phyloP scores from a whole-genome alignment of 37 sponge, comb jelly and placozoan genomes.

The Spongilla lacustris region DNA sequence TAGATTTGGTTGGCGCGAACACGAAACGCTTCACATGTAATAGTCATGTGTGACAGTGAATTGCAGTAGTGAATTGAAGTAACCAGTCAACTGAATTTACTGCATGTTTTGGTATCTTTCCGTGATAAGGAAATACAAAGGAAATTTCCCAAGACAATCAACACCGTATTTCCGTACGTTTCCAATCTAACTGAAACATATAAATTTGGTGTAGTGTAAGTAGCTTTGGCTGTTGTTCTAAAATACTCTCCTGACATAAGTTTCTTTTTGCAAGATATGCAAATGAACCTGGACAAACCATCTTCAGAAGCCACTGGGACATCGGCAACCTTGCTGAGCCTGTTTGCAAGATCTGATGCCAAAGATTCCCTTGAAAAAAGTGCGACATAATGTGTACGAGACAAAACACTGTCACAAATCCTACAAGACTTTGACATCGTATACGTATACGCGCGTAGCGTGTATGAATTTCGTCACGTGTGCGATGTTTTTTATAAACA shows the following conservation, averaged over 20 bases:
- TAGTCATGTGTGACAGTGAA: too few relatives aligned
- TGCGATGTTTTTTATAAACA: background rate
- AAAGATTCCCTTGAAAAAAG: background rate
- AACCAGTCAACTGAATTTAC: too few relatives aligned
- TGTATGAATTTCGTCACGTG: background rate
- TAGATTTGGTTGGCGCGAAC: too few relatives aligned
- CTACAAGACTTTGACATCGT: background rate
- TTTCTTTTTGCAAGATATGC: background rate
- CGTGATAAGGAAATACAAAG: too few relatives aligned
- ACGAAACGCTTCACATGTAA: too few relatives aligned
- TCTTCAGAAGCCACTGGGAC: background rate
- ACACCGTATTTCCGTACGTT: too few relatives aligned
- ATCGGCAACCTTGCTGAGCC: slow-evolving; percentile 1
- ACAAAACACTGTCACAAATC: background rate
- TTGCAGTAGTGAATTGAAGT: too few relatives aligned
- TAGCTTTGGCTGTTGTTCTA: background rate
- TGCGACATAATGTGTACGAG: slow-evolving; percentile 1
- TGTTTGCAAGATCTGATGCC: slow-evolving; percentile 1
- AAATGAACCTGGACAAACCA: background rate
- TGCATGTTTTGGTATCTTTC: too few relatives aligned
- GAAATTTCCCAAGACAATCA: too few relatives aligned
- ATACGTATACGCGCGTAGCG: background rate
- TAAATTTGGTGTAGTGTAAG: too few relatives aligned
- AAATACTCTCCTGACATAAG: background rate
- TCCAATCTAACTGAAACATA: too few relatives aligned